These are phyloP conservation scores for Carcharodon carcharias DNA, from an alignment of 2,797 vertebrate species.

Conservation along the genomic window DNA sequence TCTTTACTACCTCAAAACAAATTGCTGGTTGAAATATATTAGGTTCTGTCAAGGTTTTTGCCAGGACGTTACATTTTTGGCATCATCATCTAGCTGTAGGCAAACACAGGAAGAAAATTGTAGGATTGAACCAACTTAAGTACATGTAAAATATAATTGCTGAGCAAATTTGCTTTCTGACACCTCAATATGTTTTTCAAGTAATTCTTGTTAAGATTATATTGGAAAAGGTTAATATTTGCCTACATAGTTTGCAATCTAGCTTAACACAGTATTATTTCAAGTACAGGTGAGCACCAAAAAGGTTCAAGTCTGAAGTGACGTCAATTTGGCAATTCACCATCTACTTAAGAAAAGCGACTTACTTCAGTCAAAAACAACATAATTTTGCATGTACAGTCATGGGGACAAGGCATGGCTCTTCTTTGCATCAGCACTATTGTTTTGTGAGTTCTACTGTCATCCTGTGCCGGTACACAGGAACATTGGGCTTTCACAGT, in stretches of 20 bases:
- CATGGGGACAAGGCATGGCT: neutral
- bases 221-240: neutral
- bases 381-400: neutral
- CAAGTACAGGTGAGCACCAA: neutral
- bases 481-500: neutral
- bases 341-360: neutral
- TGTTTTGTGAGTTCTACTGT: neutral
- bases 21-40: neutral
- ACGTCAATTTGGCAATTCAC: neutral
- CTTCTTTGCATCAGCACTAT: neutral
- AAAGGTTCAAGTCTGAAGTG: neutral
- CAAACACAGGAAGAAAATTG: neutral
- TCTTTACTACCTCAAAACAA: neutral
- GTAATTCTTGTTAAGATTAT: neutral
- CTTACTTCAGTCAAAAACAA: neutral
- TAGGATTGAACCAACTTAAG: neutral
- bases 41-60: neutral
- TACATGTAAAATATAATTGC: neutral
- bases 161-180: neutral
- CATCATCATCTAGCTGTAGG: neutral
- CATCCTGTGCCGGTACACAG: neutral
- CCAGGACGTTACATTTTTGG: neutral
- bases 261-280: neutral
- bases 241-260: neutral
- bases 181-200: neutral